phyloP scores from a whole-genome alignment of 2,797 vertebrate species.

The Sparus aurata region DNA sequence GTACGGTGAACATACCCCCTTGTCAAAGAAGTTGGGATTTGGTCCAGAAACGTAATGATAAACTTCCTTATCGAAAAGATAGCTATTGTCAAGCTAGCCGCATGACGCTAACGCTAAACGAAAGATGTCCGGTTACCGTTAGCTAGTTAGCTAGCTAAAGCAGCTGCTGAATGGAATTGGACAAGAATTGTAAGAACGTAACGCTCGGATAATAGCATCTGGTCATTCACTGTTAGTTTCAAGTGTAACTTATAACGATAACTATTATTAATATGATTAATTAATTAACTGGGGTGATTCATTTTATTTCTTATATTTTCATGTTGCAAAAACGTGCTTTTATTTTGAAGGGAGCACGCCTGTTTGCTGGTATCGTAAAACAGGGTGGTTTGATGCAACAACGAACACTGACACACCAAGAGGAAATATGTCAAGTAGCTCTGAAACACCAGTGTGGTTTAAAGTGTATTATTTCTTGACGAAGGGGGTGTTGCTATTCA shows the following conservation, averaged over 20 bases:
- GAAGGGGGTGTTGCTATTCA: background rate
- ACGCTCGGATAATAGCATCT: no score
- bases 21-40: constrained; percentile 33
- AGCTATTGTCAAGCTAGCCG: constrained; percentile 64
- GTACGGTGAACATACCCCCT: constrained; percentile 54
- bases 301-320: background rate
- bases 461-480: no score
- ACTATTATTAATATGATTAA: rapidly evolving
- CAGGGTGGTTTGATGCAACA: constrained; percentile 2
- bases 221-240: background rate
- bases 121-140: constrained; percentile 60
- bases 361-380: background rate
- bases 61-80: constrained; percentile 63
- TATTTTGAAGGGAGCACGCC: constrained; percentile 48
- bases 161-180: no score
- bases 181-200: no score
- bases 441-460: no score
- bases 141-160: background rate
- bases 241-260: no score
- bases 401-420: background rate
- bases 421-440: background rate
- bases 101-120: constrained; percentile 35
- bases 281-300: background rate
- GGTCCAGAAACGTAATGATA: constrained; percentile 58
- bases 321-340: constrained; percentile 1